Base-by-base conservation (phyloP, 2,888 invertebrate species). In the Ariolimax columbianus region DNA sequence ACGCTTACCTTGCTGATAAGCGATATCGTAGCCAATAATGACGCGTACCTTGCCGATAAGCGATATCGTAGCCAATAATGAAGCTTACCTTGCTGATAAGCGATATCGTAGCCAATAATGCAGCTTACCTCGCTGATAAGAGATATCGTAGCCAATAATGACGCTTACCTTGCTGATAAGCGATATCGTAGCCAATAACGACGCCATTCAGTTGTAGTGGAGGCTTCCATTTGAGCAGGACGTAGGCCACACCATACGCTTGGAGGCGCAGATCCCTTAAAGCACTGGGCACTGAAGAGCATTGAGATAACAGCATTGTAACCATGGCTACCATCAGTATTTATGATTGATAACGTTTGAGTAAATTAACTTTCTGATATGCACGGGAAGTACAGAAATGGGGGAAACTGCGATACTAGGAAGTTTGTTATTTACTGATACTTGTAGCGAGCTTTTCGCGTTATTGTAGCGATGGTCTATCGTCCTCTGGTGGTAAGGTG, bases 191-290 rank as follows among this genome's bases (percentile, higher is more conserved):
- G 9, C 98, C 98, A 0, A 97, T 97, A 0, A 99, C 95, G 84
- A 96, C 95, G 51, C 99, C 99, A 94, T 99, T 99, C n/a, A 97
- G 97, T 92, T 97, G 97, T 73, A 97, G 96, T 0, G 99, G 99
- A 91, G 96, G 97, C 91, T 97, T 97, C 99, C 99, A 99, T 86
- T 91, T 91, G 75, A 92, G 88, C 88, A 97, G 96, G 93, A 98
- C 96, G 85, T 90, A 90, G n/a, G 92, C 91, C 30, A 92, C 88
- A 1, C 93, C 93, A 63, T 90, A 88, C 1, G 91, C 89, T 30
- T 91, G 90, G 33, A 90, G 87, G 70, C 89, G 89, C 38, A 92
- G 87, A 26, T 91, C 88, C 77, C 90, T 77, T 0, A 92, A 91
- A 4, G 91, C 88, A 38, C 90, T 91, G 55, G 92, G 92, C 2